Evolutionary conservation across 2,797 vertebrate species (phyloP).

Genomic region (Fistularia tabacaria): DNA sequence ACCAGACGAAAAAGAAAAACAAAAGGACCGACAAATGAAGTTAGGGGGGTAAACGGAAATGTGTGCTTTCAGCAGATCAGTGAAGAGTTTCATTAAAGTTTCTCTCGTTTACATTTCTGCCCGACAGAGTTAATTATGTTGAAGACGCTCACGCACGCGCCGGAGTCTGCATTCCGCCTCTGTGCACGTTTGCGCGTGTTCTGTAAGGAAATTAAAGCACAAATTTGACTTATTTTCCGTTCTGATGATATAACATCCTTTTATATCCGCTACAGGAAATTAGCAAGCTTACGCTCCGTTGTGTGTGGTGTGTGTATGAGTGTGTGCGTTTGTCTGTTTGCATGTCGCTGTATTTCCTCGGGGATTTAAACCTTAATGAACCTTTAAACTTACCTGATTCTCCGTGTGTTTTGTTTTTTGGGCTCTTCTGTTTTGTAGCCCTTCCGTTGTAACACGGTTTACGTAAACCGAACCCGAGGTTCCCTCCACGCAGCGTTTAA

Average conservation of each 20-base stretch:
- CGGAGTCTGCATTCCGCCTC: slow-evolving; percentile 33
- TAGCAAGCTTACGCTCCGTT: slow-evolving; percentile 43
- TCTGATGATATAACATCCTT: slow-evolving; percentile 62
- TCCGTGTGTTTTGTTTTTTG: no score
- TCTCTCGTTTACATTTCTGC: slow-evolving; percentile 68
- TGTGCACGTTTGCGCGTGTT: slow-evolving; percentile 19
- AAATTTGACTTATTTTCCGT: slow-evolving; percentile 60
- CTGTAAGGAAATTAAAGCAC: slow-evolving; percentile 64
- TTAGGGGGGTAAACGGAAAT: slow-evolving; percentile 46
- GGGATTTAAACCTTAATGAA: neutral
- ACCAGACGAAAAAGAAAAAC: neutral
- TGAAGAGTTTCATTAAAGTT: slow-evolving; percentile 68
- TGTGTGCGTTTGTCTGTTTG: neutral
- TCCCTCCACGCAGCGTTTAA: no score
- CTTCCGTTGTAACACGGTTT: no score
- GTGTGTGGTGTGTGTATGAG: slow-evolving; percentile 8
- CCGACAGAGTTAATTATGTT: slow-evolving; percentile 65
- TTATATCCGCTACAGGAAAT: slow-evolving; percentile 69
- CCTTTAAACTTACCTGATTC: no score
- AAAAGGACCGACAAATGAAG: slow-evolving; percentile 25
- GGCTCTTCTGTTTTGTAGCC: no score
- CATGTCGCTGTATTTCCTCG: neutral
- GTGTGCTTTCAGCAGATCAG: slow-evolving; percentile 64
- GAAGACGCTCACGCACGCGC: slow-evolving; percentile 31
- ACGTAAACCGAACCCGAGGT: no score